Percentiles rank a stretch among this genome's conserved stretches.
phyloP scores from a whole-genome alignment of 2,113 vertebrate genomes.

The Lipophrys pholis region DNA sequence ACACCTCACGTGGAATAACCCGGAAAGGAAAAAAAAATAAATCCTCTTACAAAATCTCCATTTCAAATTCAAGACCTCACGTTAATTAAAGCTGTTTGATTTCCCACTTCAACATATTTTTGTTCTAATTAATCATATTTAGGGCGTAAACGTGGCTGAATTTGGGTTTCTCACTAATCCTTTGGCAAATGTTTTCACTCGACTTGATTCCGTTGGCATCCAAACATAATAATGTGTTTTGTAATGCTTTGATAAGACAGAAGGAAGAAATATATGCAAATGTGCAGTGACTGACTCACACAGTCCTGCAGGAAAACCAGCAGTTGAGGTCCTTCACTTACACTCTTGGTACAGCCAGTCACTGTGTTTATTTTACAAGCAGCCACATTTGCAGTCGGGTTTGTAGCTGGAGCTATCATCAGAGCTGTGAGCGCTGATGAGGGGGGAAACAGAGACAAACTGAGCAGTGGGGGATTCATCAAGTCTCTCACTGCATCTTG shows the following conservation, averaged over 20 bases:
- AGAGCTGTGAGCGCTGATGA: conserved; percentile 22
- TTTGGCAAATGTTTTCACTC: conserved; percentile 7
- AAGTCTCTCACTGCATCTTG: conserved; percentile 33
- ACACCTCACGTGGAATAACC: too few species aligned
- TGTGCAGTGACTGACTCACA: neutral
- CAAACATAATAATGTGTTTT: conserved; percentile 27
- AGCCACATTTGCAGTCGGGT: conserved; percentile 32
- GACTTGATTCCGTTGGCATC: conserved; percentile 18
- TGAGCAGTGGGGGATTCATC: conserved; percentile 51
- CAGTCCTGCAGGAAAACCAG: conserved; percentile 7
- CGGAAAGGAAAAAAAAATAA: neutral
- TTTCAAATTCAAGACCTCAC: conserved; percentile 15
- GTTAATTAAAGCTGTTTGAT: conserved; percentile 8
- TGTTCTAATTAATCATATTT: conserved; percentile 35
- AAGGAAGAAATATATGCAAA: conserved; percentile 36
- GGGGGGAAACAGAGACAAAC: conserved; percentile 39
- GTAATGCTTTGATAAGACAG: conserved; percentile 28
- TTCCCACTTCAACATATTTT: conserved; percentile 6
- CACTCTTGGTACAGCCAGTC: conserved; percentile 16
- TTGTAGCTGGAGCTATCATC: conserved; percentile 22
- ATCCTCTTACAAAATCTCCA: neutral
- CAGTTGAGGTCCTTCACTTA: neutral
- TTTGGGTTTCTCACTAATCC: conserved; percentile 33
- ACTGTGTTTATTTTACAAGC: conserved; percentile 39
- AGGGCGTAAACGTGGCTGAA: conserved; percentile 4